Evolutionary conservation across 2,888 invertebrate genomes (phyloP).

Genomic region (Dasysyrphus tricinctus): DNA sequence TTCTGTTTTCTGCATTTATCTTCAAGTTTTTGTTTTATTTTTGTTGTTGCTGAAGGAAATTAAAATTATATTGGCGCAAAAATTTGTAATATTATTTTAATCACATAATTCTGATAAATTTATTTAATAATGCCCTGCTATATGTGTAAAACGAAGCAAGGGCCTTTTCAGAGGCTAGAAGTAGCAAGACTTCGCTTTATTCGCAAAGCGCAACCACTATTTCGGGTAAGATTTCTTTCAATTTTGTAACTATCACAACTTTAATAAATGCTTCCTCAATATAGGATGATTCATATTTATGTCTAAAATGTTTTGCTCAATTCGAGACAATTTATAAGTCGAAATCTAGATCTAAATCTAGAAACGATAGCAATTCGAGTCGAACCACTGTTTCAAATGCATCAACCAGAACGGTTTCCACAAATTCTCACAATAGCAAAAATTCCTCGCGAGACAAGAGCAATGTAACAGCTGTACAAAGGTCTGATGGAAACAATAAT

Average conservation of each 20-base stretch:
- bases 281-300: slow-evolving; percentile 10
- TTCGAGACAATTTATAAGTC: slow-evolving; percentile 8
- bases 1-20: background rate
- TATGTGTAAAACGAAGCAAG: background rate
- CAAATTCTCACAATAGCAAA: background rate
- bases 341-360: background rate
- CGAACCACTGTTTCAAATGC: background rate
- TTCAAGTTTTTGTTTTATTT: background rate
- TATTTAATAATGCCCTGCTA: background rate
- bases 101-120: too few relatives aligned
- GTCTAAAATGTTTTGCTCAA: background rate
- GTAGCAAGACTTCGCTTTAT: slow-evolving; percentile 8
- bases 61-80: background rate
- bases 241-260: background rate
- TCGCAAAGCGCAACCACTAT: slow-evolving; percentile 5
- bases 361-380: background rate
- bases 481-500: background rate
- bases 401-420: background rate
- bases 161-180: background rate
- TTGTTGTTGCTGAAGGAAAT: background rate
- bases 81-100: background rate
- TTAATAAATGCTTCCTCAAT: background rate
- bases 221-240: slow-evolving; percentile 3
- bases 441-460: background rate
- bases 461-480: background rate